phyloP scores from a whole-genome alignment of 2,888 invertebrate genomes.

The Amiota communis region DNA sequence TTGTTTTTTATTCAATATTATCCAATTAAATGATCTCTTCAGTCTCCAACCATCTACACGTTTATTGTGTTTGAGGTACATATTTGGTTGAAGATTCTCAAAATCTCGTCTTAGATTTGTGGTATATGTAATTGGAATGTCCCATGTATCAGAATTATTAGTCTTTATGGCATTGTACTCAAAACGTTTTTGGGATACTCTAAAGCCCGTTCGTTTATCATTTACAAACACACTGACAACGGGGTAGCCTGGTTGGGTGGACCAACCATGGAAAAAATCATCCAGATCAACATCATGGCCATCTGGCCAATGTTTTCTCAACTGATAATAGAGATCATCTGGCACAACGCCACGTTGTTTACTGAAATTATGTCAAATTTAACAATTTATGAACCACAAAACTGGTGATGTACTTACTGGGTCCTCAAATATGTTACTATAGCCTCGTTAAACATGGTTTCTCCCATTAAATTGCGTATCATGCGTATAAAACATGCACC shows the following conservation, averaged over 20 bases:
- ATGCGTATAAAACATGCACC: slow-evolving; percentile 79
- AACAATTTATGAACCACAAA: neutral
- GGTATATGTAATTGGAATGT: slow-evolving; percentile 66
- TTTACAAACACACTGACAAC: slow-evolving; percentile 74
- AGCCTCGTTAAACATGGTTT: slow-evolving; percentile 74
- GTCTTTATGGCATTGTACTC: slow-evolving; percentile 49
- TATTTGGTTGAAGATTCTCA: slow-evolving; percentile 50
- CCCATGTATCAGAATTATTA: slow-evolving; percentile 54
- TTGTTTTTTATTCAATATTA: slow-evolving; percentile 66
- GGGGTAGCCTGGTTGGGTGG: slow-evolving; percentile 79
- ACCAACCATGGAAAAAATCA: slow-evolving; percentile 76
- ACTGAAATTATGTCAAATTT: slow-evolving; percentile 43
- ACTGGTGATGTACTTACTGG: slow-evolving; percentile 72
- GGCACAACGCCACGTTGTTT: slow-evolving; percentile 73
- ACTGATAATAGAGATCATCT: slow-evolving; percentile 74
- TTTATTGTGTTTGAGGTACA: slow-evolving; percentile 49
- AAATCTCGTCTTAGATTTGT: slow-evolving; percentile 56
- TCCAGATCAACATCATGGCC: slow-evolving; percentile 61
- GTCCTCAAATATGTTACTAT: slow-evolving; percentile 75
- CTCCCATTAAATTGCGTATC: slow-evolving; percentile 78
- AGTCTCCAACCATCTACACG: slow-evolving; percentile 35
- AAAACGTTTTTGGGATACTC: slow-evolving; percentile 59
- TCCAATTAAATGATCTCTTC: slow-evolving; percentile 56
- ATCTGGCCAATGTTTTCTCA: slow-evolving; percentile 70
- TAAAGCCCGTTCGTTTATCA: slow-evolving; percentile 33